Percentiles rank a stretch among this genome's conserved stretches.
Conservation (phyloP, 1,140 invertebrate genomes). For the Brachionus calyciflorus region DNA sequence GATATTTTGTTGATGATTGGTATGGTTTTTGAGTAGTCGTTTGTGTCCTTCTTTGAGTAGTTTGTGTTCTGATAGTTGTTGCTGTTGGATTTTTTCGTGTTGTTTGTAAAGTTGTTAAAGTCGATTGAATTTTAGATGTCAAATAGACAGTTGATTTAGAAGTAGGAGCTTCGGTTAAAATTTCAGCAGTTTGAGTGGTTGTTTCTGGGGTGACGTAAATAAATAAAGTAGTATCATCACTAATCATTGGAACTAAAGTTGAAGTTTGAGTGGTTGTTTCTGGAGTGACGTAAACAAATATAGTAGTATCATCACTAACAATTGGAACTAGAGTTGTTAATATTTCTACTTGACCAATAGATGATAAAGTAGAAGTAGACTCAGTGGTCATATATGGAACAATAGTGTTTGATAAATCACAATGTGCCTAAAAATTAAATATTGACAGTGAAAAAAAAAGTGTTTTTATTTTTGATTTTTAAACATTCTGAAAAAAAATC, state of each 20-base stretch:
- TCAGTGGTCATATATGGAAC: too few species aligned
- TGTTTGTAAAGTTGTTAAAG: too few species aligned
- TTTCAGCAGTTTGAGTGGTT: neutral
- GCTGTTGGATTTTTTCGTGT: too few species aligned
- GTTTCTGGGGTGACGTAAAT: neutral
- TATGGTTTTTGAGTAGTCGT: too few species aligned
- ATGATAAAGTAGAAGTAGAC: too few species aligned
- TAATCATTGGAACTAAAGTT: neutral
- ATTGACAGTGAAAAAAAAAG: too few species aligned
- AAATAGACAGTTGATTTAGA: neutral
- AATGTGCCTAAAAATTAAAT: neutral
- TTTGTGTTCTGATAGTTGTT: too few species aligned
- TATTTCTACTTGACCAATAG: too few species aligned
- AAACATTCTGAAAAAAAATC: too few species aligned
- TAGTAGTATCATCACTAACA: neutral
- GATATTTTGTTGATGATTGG: neutral
- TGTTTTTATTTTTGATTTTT: too few species aligned
- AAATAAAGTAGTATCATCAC: neutral
- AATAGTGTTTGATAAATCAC: neutral
- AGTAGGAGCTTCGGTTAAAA: neutral
- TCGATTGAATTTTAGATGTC: neutral
- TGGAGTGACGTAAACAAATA: neutral
- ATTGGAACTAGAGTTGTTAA: neutral
- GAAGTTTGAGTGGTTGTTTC: neutral
- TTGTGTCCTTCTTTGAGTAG: neutral